Evolutionary conservation across 2,797 vertebrate genomes (phyloP), one percentile per base, ranked within the genome.

Genomic region (Fundulus diaphanus): DNA sequence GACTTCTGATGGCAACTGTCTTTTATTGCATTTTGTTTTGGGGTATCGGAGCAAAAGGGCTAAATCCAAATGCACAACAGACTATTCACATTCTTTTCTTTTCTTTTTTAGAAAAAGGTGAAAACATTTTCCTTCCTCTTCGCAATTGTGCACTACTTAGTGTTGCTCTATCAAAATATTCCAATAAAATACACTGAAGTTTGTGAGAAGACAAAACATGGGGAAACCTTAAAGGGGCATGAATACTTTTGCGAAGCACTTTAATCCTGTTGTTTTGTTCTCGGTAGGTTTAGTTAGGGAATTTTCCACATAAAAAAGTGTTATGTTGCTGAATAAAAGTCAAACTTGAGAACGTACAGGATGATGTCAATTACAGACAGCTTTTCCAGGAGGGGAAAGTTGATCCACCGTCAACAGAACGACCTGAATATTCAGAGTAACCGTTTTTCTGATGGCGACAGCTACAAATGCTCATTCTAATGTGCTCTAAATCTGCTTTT

Each of bases 311-410:
- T n/a, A n/a, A 70, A 83, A 84, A 73, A 42, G 31, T 27, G 67
- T 5, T 48, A 49, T 67, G 68, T 74, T 72, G 74, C 81, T 65
- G 52, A 82, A 81, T 85, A 27, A 76, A 52, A 70, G 44, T 73
- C 57, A 82, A 88, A 85, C 83, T 84, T 82, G 71, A 83, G 81
- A 87, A 88, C 77, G 88, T 91, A 89, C 80, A 73, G 72, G 80
- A 88, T 82, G 85, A 88, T 89, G 87, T 91, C 84, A 90, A 80
- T 81, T 12, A 74, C 51, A 71, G 68, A 63, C 81, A 72, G 82
- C 61, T 83, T 83, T 74, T 83, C 71, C 51, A 72, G 48, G 63
- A 71, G 44, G 44, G 73, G 71, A 57, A 69, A 51, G 77, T 54
- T 71, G 52, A 69, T 76, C 37, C 31, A 66, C 61, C 12, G 51